A percentile compares a stretch with the other conserved stretches of the same genome.
Conservation (phyloP, 2,113 vertebrate genomes). For the Hippocampus comes region DNA sequence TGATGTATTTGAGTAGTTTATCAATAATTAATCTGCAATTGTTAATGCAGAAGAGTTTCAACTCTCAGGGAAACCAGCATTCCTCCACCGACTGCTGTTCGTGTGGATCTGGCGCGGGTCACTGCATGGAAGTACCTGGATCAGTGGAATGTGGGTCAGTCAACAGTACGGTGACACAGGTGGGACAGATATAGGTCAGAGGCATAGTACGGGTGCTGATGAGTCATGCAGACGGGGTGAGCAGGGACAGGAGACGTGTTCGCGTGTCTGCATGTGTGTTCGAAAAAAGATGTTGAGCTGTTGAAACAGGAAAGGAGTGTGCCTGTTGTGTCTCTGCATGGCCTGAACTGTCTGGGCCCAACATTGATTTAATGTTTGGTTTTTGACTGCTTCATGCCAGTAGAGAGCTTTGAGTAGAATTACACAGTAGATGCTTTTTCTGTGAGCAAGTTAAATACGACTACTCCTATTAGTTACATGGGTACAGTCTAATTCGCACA, state of each 20-base stretch:
- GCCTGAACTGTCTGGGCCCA: background rate
- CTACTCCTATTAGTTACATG: no score
- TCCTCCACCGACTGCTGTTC: constrained; percentile 13
- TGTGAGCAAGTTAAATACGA: no score
- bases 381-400: background rate
- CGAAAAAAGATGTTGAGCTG: background rate
- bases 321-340: constrained; percentile 2
- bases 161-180: constrained; percentile 40
- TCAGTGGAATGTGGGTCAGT: constrained; percentile 56
- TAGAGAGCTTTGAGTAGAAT: background rate
- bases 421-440: no score
- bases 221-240: constrained; percentile 42
- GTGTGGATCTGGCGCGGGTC: constrained; percentile 20
- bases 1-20: background rate
- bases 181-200: constrained; percentile 58
- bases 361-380: background rate
- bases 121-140: constrained; percentile 32
- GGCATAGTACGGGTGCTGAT: constrained; percentile 34
- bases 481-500: no score
- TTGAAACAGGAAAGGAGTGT: background rate
- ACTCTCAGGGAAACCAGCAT: background rate
- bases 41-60: background rate
- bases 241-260: background rate
- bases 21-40: background rate
- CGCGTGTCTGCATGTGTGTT: background rate